A percentile compares a stretch with the other conserved stretches of the same genome.
These are phyloP conservation scores for Helicoverpa zea DNA, from an alignment of 1,140 invertebrate species.

Conservation along the genomic window DNA sequence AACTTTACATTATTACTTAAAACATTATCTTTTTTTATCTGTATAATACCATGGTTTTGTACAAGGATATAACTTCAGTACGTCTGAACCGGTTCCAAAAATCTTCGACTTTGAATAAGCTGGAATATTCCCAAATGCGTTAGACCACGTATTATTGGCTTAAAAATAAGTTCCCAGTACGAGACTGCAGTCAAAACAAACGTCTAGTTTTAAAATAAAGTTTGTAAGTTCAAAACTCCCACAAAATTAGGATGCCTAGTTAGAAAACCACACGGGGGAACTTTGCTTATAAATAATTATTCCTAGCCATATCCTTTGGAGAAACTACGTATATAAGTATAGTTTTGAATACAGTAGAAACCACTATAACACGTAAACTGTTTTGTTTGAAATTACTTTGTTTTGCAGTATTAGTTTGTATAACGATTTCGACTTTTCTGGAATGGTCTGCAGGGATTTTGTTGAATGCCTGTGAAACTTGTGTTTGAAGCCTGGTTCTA, in stretches of 20 bases:
- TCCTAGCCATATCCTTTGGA: constrained; percentile 45
- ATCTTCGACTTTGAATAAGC: too few species aligned
- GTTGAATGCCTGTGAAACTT: neutral
- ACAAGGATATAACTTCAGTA: too few species aligned
- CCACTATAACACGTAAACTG: constrained; percentile 20
- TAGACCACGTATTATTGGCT: too few species aligned
- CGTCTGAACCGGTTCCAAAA: too few species aligned
- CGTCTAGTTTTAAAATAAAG: too few species aligned
- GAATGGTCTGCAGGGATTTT: constrained; percentile 17
- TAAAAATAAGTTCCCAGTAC: too few species aligned
- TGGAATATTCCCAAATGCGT: too few species aligned
- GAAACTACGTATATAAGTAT: constrained; percentile 42
- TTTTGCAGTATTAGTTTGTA: neutral
- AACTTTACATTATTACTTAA: too few species aligned
- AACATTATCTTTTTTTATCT: too few species aligned
- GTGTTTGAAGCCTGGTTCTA: neutral
- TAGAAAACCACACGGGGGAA: constrained; percentile 48
- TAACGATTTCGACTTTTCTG: constrained; percentile 26
- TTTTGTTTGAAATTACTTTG: constrained; percentile 35
- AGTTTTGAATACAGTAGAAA: constrained; percentile 11
- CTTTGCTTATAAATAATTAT: constrained; percentile 53
- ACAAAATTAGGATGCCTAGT: constrained; percentile 48
- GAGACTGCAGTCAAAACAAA: too few species aligned
- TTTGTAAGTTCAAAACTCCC: constrained; percentile 24
- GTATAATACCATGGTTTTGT: too few species aligned